Evolutionary conservation across 92 coral and sea anemone genomes (phyloP).

Genomic region (Epizoanthus illoricatus): DNA sequence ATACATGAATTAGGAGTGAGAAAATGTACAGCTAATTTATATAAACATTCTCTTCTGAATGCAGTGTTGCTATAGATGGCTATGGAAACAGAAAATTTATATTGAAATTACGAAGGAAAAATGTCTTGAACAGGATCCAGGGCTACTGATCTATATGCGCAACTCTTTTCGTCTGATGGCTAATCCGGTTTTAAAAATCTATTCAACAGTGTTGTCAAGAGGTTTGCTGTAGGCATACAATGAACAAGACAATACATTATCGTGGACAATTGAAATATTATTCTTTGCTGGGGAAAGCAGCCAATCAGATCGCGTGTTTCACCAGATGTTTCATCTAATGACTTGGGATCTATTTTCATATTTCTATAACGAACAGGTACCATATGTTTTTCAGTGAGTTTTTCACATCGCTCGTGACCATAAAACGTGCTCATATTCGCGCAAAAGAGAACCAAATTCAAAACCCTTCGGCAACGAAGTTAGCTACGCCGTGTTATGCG

Average conservation of each 20-base stretch:
- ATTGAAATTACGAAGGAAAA: background rate
- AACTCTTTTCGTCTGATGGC: background rate
- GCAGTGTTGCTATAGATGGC: constrained; percentile 13
- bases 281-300: constrained; percentile 33
- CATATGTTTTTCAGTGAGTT: constrained; percentile 77
- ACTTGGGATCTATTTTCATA: constrained; percentile 50
- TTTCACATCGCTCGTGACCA: constrained; percentile 72
- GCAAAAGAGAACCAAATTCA: background rate
- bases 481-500: background rate
- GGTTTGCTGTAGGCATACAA: constrained; percentile 29
- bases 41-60: constrained; percentile 14
- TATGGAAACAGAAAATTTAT: background rate
- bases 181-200: constrained; percentile 28
- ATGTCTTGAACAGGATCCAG: background rate
- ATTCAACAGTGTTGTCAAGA: constrained; percentile 19
- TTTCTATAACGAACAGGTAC: constrained; percentile 73
- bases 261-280: constrained; percentile 48
- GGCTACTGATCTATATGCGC: background rate
- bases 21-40: constrained; percentile 34
- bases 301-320: constrained; percentile 46
- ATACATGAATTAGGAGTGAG: constrained; percentile 19
- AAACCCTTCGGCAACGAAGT: background rate
- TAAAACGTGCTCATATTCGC: constrained; percentile 61
- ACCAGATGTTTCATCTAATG: constrained; percentile 71
- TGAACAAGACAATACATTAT: constrained; percentile 42